Evolutionary conservation across 1,140 invertebrate species (phyloP), one percentile per base, ranked within the genome.

Genomic region (Drosophila baimaii): DNA sequence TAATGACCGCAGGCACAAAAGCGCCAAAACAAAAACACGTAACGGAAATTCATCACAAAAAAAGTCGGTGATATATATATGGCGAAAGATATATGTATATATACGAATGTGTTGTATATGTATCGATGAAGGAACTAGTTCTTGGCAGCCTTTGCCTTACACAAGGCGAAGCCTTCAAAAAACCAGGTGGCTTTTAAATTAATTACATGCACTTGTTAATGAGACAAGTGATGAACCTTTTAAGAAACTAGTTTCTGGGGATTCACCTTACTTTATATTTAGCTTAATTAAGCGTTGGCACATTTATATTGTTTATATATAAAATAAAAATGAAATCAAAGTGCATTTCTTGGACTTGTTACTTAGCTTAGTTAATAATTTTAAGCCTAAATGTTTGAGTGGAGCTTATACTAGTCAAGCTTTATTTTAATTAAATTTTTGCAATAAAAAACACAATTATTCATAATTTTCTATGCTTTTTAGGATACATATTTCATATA

Each of bases 211-310:
- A 47, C 43, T 68, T 68, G 58, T 49, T 68, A 68, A 68, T 68
- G 44, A 68, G 65, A 65, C 65, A 68, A 68, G 65, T 68, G 65
- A 68, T 68, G 65, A 68, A 51, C 44, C 64, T 64, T 68, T 68
- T 68, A 68, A 12, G 64, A 68, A 68, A 68, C 64, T 68, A 63
- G 62, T 65, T 65, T 65, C 17, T 5, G 0, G n/a, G n/a, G 29
- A 19, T 27, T 52, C 19, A 12, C 10, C 13, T 39, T 29, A 25
- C n/a, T 29, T 31, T 5, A 49, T 44, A 41, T 41, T 64, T 23
- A 39, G 35, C 25, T 43, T 62, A 62, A 47, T 62, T 61, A 62
- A 46, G 31, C 29, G n/a, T 2, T 4, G n/a, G 10, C 8, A 15
- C 27, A 15, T 31, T 31, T 31, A 19, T 31, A 31, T 13, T 13